Evolutionary conservation across 2,888 invertebrate genomes (phyloP).

Genomic region (Drosophila tripunctata): DNA sequence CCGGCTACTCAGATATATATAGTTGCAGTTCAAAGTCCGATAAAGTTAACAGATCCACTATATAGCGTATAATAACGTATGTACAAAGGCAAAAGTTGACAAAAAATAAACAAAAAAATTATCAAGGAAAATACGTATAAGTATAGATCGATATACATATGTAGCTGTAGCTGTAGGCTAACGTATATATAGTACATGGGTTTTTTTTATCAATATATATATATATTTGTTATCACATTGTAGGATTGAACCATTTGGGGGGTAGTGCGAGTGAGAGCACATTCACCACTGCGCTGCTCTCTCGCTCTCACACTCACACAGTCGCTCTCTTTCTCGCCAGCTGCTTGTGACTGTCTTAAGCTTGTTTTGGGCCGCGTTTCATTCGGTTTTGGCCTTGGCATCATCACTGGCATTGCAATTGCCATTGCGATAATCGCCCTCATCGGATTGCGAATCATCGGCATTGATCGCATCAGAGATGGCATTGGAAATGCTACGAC

Average conservation of each 20-base stretch:
- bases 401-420: conserved; percentile 55
- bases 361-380: conserved; percentile 41
- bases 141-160: neutral
- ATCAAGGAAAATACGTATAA: too few species aligned
- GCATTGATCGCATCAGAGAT: conserved; percentile 57
- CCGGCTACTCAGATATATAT: too few species aligned
- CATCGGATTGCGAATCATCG: conserved; percentile 6
- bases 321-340: conserved; percentile 18
- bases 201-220: neutral
- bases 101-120: neutral
- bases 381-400: conserved; percentile 58
- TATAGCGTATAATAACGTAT: conserved; percentile 19
- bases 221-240: conserved; percentile 56
- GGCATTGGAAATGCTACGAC: conserved; percentile 47
- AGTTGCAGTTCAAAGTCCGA: too few species aligned
- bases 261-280: too few species aligned
- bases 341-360: conserved; percentile 50
- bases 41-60: too few species aligned
- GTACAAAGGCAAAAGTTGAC: conserved; percentile 6
- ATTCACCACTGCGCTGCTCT: neutral
- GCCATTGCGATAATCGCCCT: conserved; percentile 21
- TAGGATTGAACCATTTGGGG: conserved; percentile 28
- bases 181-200: neutral
- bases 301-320: neutral
- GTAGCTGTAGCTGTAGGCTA: neutral